phyloP scores from a whole-genome alignment of 30 jellyfish, hydroid and myxozoan genomes.

The Calvadosia cruxmelitensis region DNA sequence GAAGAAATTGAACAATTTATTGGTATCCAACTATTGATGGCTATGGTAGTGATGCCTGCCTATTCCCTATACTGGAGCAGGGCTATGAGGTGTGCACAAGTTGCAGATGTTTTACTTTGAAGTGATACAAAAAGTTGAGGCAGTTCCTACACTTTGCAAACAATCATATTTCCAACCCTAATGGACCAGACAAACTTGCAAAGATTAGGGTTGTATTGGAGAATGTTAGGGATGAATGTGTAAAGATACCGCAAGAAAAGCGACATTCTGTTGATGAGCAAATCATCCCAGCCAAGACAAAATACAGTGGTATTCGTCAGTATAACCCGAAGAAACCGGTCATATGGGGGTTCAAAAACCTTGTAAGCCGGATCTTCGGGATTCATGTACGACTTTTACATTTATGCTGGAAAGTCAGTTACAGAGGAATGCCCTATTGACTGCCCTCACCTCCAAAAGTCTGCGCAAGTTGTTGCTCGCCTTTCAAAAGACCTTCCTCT shows the following conservation, averaged over 20 bases:
- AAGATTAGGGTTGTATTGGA: constrained; percentile 33
- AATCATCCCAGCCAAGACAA: constrained; percentile 44
- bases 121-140: constrained; percentile 23
- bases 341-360: constrained; percentile 55
- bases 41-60: constrained; percentile 26
- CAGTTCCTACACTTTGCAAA: constrained; percentile 31
- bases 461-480: constrained; percentile 51
- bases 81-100: constrained; percentile 20
- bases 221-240: constrained; percentile 11
- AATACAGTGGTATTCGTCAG: constrained; percentile 39
- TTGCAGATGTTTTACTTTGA: constrained; percentile 50
- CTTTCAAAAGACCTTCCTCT: constrained; percentile 35
- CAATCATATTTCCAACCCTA: constrained; percentile 16
- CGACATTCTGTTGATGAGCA: constrained; percentile 40
- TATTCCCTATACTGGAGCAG: constrained; percentile 32
- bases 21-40: constrained; percentile 57
- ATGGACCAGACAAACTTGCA: constrained; percentile 19
- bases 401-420: constrained; percentile 31
- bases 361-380: constrained; percentile 62
- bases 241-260: constrained; percentile 35
- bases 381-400: constrained; percentile 46
- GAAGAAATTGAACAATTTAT: constrained; percentile 28
- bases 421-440: background rate
- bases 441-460: constrained; percentile 27
- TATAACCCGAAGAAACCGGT: constrained; percentile 60